Percentiles rank a stretch among this genome's conserved stretches.
Evolutionary conservation across 2,797 vertebrate genomes (phyloP).

Genomic region (Poecilia velifera): DNA sequence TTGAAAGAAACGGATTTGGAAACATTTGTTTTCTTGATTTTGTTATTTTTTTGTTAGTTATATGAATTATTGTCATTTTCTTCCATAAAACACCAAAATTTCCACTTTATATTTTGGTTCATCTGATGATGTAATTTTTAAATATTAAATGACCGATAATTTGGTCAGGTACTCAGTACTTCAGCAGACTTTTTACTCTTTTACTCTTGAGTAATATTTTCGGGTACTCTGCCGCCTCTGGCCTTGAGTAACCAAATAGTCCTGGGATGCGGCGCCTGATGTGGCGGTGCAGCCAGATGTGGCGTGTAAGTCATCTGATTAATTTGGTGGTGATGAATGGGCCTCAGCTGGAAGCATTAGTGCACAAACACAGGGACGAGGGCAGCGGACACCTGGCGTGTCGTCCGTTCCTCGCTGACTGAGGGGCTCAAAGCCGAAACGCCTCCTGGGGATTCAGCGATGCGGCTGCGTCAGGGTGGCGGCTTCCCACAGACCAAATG

Average conservation of each 20-base stretch:
- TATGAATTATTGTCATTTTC: too few relatives aligned
- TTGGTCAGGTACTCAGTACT: too few relatives aligned
- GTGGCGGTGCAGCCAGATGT: slow-evolving; percentile 72
- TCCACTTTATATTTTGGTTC: too few relatives aligned
- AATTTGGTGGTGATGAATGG: slow-evolving; percentile 86
- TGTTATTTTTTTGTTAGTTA: too few relatives aligned
- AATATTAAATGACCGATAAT: too few relatives aligned
- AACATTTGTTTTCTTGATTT: too few relatives aligned
- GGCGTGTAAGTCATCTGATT: slow-evolving; percentile 78
- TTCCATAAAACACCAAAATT: too few relatives aligned
- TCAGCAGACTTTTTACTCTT: too few relatives aligned
- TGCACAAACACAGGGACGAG: slow-evolving; percentile 64
- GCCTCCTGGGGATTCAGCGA: slow-evolving; percentile 78
- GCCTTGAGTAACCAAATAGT: slow-evolving; percentile 69
- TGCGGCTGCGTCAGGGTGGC: slow-evolving; percentile 66
- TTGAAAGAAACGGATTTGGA: too few relatives aligned
- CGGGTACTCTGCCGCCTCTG: not conserved
- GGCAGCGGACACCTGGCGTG: slow-evolving; percentile 81
- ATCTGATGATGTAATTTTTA: too few relatives aligned
- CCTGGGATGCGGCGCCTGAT: slow-evolving; percentile 75
- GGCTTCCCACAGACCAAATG: slow-evolving; percentile 75
- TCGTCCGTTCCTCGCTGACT: slow-evolving; percentile 78
- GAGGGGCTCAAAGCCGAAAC: slow-evolving; percentile 75
- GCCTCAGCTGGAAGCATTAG: slow-evolving; percentile 81
- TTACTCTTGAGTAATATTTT: too few relatives aligned